phyloP scores from a whole-genome alignment of 2,113 vertebrate species.

The Anolis carolinensis region DNA sequence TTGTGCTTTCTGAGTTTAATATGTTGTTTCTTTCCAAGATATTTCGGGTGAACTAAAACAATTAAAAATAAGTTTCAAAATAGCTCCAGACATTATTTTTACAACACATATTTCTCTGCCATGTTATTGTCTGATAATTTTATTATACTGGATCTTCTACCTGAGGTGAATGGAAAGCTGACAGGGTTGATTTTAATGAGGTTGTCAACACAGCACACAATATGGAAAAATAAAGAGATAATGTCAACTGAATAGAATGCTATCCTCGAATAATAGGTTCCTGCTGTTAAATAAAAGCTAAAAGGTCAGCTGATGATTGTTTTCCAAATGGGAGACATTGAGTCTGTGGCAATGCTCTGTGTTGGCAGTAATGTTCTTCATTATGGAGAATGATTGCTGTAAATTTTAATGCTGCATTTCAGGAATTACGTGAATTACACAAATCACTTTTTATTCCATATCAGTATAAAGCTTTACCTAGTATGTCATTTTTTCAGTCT shows the following conservation, averaged over 20 bases:
- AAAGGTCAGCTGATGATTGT: slow-evolving; percentile 58
- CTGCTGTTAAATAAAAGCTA: slow-evolving; percentile 64
- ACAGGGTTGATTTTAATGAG: slow-evolving; percentile 56
- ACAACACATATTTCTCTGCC: slow-evolving; percentile 38
- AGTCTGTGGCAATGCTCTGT: slow-evolving; percentile 54
- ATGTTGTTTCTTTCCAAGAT: slow-evolving; percentile 18
- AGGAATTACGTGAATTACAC: slow-evolving; percentile 38
- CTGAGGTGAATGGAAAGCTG: slow-evolving; percentile 38
- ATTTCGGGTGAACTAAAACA: slow-evolving; percentile 37
- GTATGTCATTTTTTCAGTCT: slow-evolving; percentile 51
- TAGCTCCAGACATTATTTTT: slow-evolving; percentile 47
- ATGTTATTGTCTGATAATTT: slow-evolving; percentile 39
- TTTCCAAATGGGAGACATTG: slow-evolving; percentile 65
- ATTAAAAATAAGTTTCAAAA: slow-evolving; percentile 24
- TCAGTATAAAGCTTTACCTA: slow-evolving; percentile 52
- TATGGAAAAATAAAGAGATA: slow-evolving; percentile 54
- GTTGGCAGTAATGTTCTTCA: slow-evolving; percentile 40
- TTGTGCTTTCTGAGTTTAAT: slow-evolving; percentile 35
- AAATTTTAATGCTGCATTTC: slow-evolving; percentile 62
- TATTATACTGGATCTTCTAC: slow-evolving; percentile 21
- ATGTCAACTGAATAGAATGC: slow-evolving; percentile 54
- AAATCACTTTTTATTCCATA: slow-evolving; percentile 24
- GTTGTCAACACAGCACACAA: slow-evolving; percentile 38
- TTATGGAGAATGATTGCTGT: slow-evolving; percentile 62
- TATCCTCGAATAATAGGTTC: slow-evolving; percentile 60